phyloP scores from a whole-genome alignment of 2,888 invertebrate genomes.

The Boloria euphrosyne region DNA sequence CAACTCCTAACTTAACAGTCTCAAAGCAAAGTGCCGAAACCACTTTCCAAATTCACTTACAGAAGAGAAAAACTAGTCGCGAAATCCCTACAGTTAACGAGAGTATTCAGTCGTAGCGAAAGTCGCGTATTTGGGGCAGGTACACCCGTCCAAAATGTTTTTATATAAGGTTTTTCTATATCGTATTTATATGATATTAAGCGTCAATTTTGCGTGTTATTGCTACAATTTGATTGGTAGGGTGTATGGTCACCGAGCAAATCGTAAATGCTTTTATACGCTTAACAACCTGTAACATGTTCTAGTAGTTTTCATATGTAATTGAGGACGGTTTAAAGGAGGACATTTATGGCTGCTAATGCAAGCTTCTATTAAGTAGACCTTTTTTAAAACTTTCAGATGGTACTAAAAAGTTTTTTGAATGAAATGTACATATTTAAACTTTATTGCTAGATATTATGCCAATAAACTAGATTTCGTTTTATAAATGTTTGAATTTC shows the following conservation, averaged over 20 bases:
- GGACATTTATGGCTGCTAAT: constrained; percentile 7
- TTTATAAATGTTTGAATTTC: too few species aligned
- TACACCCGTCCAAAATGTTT: constrained; percentile 14
- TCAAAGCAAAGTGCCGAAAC: constrained; percentile 37
- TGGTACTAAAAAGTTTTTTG: too few species aligned
- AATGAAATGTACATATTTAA: too few species aligned
- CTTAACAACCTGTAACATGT: constrained; percentile 42
- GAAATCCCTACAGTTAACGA: constrained; percentile 45
- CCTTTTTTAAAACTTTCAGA: constrained; percentile 12
- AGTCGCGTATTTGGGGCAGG: constrained; percentile 41
- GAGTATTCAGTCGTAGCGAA: constrained; percentile 43
- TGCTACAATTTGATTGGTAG: background rate
- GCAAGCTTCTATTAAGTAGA: constrained; percentile 9
- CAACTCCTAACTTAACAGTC: constrained; percentile 34
- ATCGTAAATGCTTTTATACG: constrained; percentile 44
- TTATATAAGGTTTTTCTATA: background rate
- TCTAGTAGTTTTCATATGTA: constrained; percentile 36
- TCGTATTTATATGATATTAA: constrained; percentile 11
- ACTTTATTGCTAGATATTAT: too few species aligned
- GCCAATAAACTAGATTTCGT: too few species aligned
- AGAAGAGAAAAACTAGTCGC: constrained; percentile 40
- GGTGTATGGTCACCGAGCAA: constrained; percentile 41
- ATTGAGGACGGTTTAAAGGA: constrained; percentile 25
- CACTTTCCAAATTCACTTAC: constrained; percentile 41
- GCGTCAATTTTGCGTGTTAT: constrained; percentile 6